Evolutionary conservation across 1,140 invertebrate species (phyloP), one percentile per base, ranked within the genome.

Genomic region (Neomicropteryx cornuta): DNA sequence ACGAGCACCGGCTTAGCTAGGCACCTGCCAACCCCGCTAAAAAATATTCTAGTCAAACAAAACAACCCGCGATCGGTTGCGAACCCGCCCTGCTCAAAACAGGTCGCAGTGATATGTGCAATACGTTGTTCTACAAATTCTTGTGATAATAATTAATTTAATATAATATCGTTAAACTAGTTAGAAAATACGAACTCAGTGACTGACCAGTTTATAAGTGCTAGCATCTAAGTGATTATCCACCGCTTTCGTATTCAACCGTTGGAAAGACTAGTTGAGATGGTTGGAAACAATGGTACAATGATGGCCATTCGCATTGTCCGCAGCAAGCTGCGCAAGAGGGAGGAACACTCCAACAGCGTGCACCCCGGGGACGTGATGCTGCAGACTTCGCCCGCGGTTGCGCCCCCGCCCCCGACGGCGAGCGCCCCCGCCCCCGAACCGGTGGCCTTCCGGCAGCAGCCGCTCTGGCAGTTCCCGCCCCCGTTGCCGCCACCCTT

Each of bases 291-390:
- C 64, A 83, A 82, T 68, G 80, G 79, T 57, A 84, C 80, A 56
- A 77, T 86, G 75, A 79, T 83, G 63, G 81, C 83, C 52, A 81
- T 87, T 55, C 82, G 82, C 66, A 79, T 87, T 77, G 83, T 87
- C 66, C 81, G 82, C 75, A 87, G 82, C 66, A 87, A 86, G 68
- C 73, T 87, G 64, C 74, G 81, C 51, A 86, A 87, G 67, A 71
- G 82, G 41, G 83, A 86, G 65, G 83, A 87, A 51, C 75, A 79
- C 56, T 70, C 73, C 42, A 71, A 75, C 49, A 68, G 71, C 39
- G 73, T 75, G 36, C 75, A 77, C 47, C 73, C 76, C n/a, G 70
- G 77, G 34, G 76, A 76, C 49, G 70, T 76, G 30, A 62, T 72
- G 8, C 71, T 79, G 35, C 73, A 79, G 53, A 71, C 76, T 17